These are phyloP conservation scores for Enteromius unitaeniatus DNA, from an alignment of 2,797 vertebrate genomes.

Conservation along the genomic window DNA sequence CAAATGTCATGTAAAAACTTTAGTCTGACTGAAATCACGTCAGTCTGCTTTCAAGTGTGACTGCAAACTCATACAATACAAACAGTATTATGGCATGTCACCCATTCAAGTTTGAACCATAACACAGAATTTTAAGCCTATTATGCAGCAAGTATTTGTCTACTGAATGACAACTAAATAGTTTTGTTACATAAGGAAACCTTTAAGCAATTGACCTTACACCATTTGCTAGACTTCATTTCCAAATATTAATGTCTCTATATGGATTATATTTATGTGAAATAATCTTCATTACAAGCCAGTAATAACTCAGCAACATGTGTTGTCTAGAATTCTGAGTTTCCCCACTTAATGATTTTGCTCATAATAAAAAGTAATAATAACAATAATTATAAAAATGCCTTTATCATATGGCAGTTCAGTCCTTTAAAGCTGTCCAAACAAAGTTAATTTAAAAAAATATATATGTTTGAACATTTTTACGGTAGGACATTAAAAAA, in stretches of 20 bases:
- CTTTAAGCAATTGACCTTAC: background rate
- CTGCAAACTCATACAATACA: too few relatives aligned
- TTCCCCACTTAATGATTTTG: background rate
- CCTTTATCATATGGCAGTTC: background rate
- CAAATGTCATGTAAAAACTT: background rate
- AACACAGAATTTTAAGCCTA: background rate
- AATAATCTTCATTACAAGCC: background rate
- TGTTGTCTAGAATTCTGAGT: background rate
- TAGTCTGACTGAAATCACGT: background rate
- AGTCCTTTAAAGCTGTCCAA: background rate
- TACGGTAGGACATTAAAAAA: background rate
- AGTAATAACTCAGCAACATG: background rate
- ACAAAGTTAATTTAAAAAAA: background rate
- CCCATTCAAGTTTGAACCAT: background rate
- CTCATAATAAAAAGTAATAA: too few relatives aligned
- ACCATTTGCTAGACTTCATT: background rate
- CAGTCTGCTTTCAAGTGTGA: background rate
- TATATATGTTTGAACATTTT: background rate
- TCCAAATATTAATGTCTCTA: background rate
- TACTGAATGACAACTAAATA: background rate
- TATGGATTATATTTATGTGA: background rate
- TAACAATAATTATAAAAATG: background rate
- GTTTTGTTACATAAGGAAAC: background rate
- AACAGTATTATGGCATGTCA: background rate
- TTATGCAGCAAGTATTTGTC: background rate